phyloP scores from a whole-genome alignment of 2,888 invertebrate species.

The Chorisops tibialis region DNA sequence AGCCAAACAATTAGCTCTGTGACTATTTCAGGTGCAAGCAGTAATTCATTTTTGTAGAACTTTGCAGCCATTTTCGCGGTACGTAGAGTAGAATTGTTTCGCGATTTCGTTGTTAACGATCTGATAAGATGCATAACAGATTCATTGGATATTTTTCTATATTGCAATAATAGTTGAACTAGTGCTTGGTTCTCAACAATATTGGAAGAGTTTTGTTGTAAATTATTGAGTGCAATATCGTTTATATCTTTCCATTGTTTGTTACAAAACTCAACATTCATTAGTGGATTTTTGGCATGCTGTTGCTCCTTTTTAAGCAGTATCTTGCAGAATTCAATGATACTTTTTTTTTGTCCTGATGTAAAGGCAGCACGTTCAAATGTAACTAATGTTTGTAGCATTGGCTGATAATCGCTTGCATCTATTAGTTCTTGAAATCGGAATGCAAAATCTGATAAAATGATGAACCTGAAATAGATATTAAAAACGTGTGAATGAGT shows the following conservation, averaged over 20 bases:
- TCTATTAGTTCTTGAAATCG: constrained; percentile 39
- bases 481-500: too few relatives aligned
- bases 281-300: neutral
- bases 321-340: neutral
- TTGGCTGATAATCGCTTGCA: constrained; percentile 40
- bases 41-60: neutral
- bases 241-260: constrained; percentile 22
- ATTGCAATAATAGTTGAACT: constrained; percentile 18
- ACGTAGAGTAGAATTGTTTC: neutral
- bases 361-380: constrained; percentile 28
- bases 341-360: constrained; percentile 7
- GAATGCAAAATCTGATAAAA: constrained; percentile 41
- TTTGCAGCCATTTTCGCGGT: neutral
- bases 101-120: constrained; percentile 4
- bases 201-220: constrained; percentile 10
- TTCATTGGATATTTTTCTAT: constrained; percentile 15
- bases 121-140: constrained; percentile 8
- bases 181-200: constrained; percentile 10
- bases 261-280: constrained; percentile 13
- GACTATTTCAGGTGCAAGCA: neutral
- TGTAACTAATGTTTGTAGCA: constrained; percentile 35
- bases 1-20: constrained; percentile 1
- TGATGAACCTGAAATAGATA: constrained; percentile 42
- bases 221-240: constrained; percentile 7
- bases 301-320: constrained; percentile 15